Base-by-base conservation (phyloP, 2,888 invertebrate genomes). In the Meliscaeva auricollis region DNA sequence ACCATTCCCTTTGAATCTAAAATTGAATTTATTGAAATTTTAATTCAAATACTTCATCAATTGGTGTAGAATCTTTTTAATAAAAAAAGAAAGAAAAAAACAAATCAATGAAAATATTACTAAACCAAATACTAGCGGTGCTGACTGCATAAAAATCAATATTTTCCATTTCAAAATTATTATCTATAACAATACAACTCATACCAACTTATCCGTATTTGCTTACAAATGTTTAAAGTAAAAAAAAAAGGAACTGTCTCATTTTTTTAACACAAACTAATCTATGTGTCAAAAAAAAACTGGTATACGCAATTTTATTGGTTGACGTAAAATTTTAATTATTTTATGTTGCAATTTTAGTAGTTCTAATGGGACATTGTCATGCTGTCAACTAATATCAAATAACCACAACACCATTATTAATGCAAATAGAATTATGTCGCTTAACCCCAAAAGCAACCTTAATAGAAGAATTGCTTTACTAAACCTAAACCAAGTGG, bases 381-480 rank as follows among this genome's bases (percentile, higher is more conserved):
- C 20, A 64, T 66, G 54, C 30, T 22, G 50, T 20, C 52, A 56
- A 72, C 66, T 77, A 66, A 68, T 75, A 50, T 66, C 32, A 30
- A 11, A 35, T 56, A 60, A 68, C 77, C 58, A 44, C 77, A 44
- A 35, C 20, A 69, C 54, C 44, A 80, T 75, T 64, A 77, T 82
- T 50, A 46, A 66, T 50, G 48, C 66, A 66, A 66, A 66, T 82
- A 82, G 68, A 78, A 77, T 82, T 73, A 77, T 73, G 77, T 52
- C 52, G 48, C 35, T 35, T 66, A 50, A 38, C 35, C 15, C 15
- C 7, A 17, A 52, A 68, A 46, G 1, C 2, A 66, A 58, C n/a
- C 17, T 30, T 64, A 77, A 64, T 54, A 50, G 56, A 52, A 1
- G 35, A 35, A 70, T 69, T 58, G 64, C 56, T 32, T 81, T 58